Base-by-base conservation (phyloP, 2,888 invertebrate genomes). In the Eupithecia pulchellata region DNA sequence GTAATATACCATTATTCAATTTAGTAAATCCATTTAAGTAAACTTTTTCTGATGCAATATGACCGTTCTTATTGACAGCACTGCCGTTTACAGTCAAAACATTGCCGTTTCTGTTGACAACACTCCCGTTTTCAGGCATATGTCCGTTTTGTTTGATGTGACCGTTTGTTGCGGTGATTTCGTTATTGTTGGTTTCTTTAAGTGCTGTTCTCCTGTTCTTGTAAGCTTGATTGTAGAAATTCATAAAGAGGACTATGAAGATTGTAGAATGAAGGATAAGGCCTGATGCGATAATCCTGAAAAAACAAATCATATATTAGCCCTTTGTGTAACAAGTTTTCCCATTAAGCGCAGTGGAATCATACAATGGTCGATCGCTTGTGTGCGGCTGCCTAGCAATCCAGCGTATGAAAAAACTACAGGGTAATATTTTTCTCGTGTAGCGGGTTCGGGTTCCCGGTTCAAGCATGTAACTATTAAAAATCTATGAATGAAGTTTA, bases 211-310 rank as follows among this genome's bases (percentile, higher is more conserved):
- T 79, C 27, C 74, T 82, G 62, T 86, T 85, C 79, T 95, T 95
- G 93, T 98, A 98, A 30, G 97, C 97, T 86, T 97, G 96, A 78
- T 97, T 95, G 93, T 99, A 99, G 95, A 99, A 99, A 91, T 99
- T 97, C 83, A 96, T 96, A 95, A 99, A 99, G 71, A 99, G 96
- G 20, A 95, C 95, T 90, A 99, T 98, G 95, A 99, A 99, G 83
- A 99, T 97, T 42, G 96, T 94, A 8, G 98, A 97, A 87, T 98
- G 98, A 13, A 98, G 93, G 66, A 97, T 96, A 77, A 98, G 93
- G 27, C 97, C 95, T 2, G 95, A 94, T 2, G 97, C 97, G 72
- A 98, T 96, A 80, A 97, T 82, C 76, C 94, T 94, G 86, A 87
- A 85, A 34, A 61, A 57, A 63, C 57, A 69, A 57, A 58, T 36